Conservation (phyloP, 2,797 vertebrate species). For the Hozukius guyotensis region DNA sequence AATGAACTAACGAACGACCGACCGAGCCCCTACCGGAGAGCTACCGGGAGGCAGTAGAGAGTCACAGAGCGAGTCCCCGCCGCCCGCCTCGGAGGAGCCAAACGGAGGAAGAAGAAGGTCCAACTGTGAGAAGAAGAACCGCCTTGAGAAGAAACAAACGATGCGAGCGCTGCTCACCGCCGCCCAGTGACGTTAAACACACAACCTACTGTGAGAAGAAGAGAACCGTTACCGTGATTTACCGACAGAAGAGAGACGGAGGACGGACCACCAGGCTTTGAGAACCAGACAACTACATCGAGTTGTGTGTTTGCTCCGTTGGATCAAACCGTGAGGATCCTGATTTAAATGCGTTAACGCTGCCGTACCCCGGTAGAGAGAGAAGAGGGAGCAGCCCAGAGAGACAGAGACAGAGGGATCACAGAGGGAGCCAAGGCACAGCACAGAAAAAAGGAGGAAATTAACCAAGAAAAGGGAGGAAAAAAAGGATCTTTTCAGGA, state of each 20-base stretch:
- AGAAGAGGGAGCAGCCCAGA: slow-evolving; percentile 61
- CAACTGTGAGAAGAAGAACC: neutral
- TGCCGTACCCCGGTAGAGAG: slow-evolving; percentile 34
- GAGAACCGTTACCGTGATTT: slow-evolving; percentile 57
- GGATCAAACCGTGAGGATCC: slow-evolving; percentile 56
- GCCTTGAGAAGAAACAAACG: slow-evolving; percentile 35
- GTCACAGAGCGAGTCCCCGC: slow-evolving; percentile 48
- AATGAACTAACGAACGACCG: slow-evolving; percentile 41
- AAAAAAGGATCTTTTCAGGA: slow-evolving; percentile 36
- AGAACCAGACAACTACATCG: slow-evolving; percentile 25
- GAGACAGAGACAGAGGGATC: slow-evolving; percentile 14
- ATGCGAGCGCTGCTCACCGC: slow-evolving; percentile 66
- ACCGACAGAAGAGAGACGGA: slow-evolving; percentile 27
- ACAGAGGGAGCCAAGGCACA: slow-evolving; percentile 9
- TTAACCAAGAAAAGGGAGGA: slow-evolving; percentile 26
- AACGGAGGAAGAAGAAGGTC: slow-evolving; percentile 54
- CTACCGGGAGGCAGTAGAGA: slow-evolving; percentile 69
- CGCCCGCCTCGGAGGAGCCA: slow-evolving; percentile 59
- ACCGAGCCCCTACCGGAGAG: slow-evolving; percentile 64
- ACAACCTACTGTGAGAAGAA: neutral
- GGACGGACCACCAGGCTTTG: slow-evolving; percentile 12
- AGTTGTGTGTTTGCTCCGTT: slow-evolving; percentile 1
- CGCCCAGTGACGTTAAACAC: slow-evolving; percentile 52
- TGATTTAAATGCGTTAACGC: slow-evolving; percentile 69
- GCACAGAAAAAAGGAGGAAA: slow-evolving; percentile 56